Percentiles rank a stretch among this genome's conserved stretches.
Conservation (phyloP, 2,113 vertebrate species). For the Notothenia coriiceps region DNA sequence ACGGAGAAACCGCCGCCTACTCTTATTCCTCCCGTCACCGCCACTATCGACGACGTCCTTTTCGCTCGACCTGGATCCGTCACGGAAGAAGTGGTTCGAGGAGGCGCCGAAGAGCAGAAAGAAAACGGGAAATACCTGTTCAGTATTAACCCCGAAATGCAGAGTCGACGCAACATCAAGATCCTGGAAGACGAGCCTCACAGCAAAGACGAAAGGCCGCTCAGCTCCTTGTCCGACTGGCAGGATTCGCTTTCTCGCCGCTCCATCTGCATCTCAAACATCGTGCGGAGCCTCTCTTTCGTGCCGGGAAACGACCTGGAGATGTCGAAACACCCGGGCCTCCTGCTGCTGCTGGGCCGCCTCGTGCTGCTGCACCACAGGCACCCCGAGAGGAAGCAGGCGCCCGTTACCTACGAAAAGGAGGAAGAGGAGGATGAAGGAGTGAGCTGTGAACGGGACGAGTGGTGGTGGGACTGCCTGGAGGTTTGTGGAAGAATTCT, state of each 20-base stretch:
- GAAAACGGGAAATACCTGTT: constrained; percentile 91
- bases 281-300: constrained; percentile 97
- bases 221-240: constrained; percentile 95
- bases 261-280: constrained; percentile 96
- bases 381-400: constrained; percentile 97
- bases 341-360: constrained; percentile 95
- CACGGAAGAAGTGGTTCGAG: constrained; percentile 86
- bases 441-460: constrained; percentile 93
- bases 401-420: constrained; percentile 96
- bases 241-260: constrained; percentile 96
- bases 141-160: constrained; percentile 86
- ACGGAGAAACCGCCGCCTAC: constrained; percentile 63
- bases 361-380: constrained; percentile 96
- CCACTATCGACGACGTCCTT: constrained; percentile 92
- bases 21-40: constrained; percentile 82
- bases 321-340: constrained; percentile 97
- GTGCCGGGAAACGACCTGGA: constrained; percentile 96
- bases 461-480: constrained; percentile 99
- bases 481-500: constrained; percentile 81
- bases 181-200: constrained; percentile 97
- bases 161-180: constrained; percentile 91
- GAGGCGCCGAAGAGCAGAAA: constrained; percentile 79
- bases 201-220: constrained; percentile 97
- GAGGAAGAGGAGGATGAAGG: constrained; percentile 97
- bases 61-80: constrained; percentile 88